phyloP scores from a whole-genome alignment of 1,140 invertebrate species.

The Muscidifurax raptorellus region DNA sequence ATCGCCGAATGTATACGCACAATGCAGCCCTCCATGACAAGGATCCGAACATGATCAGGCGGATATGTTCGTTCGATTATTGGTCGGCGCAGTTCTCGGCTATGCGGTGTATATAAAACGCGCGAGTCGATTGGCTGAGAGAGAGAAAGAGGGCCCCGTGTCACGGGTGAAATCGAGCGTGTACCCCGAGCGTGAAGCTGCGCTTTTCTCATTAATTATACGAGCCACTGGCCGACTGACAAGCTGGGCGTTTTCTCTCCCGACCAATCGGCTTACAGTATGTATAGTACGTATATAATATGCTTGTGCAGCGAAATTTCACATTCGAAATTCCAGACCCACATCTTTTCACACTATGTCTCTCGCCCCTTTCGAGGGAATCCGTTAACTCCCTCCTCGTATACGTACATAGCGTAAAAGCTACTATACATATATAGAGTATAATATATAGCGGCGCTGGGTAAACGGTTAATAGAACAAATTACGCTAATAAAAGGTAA shows the following conservation, averaged over 20 bases:
- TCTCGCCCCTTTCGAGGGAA: background rate
- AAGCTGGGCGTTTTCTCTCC: conserved; percentile 43
- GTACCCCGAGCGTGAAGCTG: conserved; percentile 62
- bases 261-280: conserved; percentile 40
- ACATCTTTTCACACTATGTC: background rate
- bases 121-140: conserved; percentile 64
- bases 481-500: conserved; percentile 64
- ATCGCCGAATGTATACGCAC: background rate
- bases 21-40: background rate
- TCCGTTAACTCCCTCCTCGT: conserved; percentile 24
- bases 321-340: background rate
- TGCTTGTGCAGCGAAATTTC: background rate
- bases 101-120: too few relatives aligned
- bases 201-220: conserved; percentile 60
- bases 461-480: conserved; percentile 63
- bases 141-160: conserved; percentile 64
- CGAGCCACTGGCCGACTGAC: conserved; percentile 27
- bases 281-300: too few relatives aligned
- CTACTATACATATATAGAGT: too few relatives aligned
- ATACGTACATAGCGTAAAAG: too few relatives aligned
- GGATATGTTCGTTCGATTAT: background rate
- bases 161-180: conserved; percentile 73
- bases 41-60: background rate
- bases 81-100: background rate
- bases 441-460: conserved; percentile 34